These are phyloP conservation scores for Scolanthus callimorphus DNA, from an alignment of 92 coral and sea anemone species.

Conservation along the genomic window DNA sequence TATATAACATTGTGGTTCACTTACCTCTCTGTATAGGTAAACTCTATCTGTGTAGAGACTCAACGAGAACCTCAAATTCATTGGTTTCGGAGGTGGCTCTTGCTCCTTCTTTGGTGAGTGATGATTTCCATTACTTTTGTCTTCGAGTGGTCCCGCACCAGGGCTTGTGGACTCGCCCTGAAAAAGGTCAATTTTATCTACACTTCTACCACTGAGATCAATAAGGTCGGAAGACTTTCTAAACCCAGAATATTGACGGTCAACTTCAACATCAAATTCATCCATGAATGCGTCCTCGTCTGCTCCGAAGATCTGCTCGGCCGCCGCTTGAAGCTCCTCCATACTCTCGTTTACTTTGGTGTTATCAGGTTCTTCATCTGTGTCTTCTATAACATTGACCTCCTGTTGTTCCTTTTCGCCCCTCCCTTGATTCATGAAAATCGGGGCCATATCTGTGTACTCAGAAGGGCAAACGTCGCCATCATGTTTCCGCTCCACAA, in stretches of 20 bases:
- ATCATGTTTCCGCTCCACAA: no score
- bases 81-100: conserved; percentile 37
- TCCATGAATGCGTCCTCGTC: conserved; percentile 59
- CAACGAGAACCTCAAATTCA: conserved; percentile 69
- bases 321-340: conserved; percentile 58
- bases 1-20: no score
- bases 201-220: neutral
- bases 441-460: no score
- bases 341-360: conserved; percentile 6
- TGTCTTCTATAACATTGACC: no score
- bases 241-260: conserved; percentile 4
- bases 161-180: neutral
- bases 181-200: no score
- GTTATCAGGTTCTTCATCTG: neutral
- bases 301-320: conserved; percentile 50
- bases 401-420: conserved; percentile 8
- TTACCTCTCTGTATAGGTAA: conserved; percentile 76
- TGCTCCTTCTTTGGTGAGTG: neutral
- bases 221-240: conserved; percentile 26
- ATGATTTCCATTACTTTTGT: neutral
- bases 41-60: conserved; percentile 92
- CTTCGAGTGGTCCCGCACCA: neutral
- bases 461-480: no score
- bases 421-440: no score
- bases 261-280: conserved; percentile 7